phyloP scores from a whole-genome alignment of 2,113 vertebrate genomes.

The Willisornis vidua region DNA sequence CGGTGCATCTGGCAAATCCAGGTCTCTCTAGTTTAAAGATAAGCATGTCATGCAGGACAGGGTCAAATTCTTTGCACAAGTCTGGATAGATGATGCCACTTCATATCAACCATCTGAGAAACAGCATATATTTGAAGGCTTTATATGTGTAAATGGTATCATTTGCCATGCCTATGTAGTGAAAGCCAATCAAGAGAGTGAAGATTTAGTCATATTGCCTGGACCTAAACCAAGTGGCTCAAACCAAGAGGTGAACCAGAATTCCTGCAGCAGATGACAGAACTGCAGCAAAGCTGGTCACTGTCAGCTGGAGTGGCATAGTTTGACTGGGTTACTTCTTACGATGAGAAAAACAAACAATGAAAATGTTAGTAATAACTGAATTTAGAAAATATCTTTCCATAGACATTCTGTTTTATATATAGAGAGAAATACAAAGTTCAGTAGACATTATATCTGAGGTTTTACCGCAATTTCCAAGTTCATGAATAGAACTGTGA shows the following conservation, averaged over 20 bases:
- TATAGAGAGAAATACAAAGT: background rate
- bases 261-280: background rate
- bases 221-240: background rate
- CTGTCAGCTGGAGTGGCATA: background rate
- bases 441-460: background rate
- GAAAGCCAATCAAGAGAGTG: background rate
- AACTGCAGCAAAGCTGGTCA: background rate
- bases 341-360: background rate
- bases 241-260: background rate
- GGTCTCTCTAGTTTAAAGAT: background rate
- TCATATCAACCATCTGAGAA: background rate
- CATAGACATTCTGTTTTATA: too few relatives aligned
- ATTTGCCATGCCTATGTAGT: background rate
- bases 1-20: background rate
- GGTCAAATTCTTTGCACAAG: background rate
- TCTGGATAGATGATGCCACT: background rate
- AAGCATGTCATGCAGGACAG: background rate
- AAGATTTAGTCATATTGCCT: background rate
- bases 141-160: background rate
- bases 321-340: background rate
- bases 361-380: background rate
- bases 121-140: background rate
- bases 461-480: background rate
- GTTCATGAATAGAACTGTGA: background rate
- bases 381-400: background rate